These are phyloP conservation scores for Gonatopus flavifemur DNA, from an alignment of 1,140 invertebrate species.

Conservation along the genomic window DNA sequence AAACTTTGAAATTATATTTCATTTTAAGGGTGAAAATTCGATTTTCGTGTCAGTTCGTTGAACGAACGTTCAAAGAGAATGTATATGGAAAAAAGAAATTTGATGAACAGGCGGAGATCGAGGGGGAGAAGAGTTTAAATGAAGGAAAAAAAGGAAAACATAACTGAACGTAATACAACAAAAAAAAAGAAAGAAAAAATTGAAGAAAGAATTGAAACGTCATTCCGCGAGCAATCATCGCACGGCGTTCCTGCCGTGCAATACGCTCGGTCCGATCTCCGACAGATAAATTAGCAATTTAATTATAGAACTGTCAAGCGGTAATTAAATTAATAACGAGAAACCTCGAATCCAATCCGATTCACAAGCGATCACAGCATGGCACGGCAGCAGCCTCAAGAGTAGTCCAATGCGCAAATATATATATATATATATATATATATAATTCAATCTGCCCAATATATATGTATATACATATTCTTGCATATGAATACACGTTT, in stretches of 20 bases:
- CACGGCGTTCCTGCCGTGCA: constrained; percentile 22
- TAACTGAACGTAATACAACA: not conserved
- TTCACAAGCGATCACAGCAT: too few species aligned
- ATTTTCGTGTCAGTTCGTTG: too few species aligned
- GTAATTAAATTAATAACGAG: constrained; percentile 60
- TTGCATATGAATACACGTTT: constrained; percentile 5
- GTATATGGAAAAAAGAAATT: constrained; percentile 5
- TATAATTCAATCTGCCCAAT: too few species aligned
- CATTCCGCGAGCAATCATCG: constrained; percentile 46
- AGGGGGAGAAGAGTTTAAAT: constrained; percentile 7
- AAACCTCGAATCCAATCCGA: constrained; percentile 52
- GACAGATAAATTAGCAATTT: constrained; percentile 59
- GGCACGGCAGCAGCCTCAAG: constrained; percentile 31
- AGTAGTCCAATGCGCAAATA: constrained; percentile 19
- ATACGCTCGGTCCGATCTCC: constrained; percentile 42
- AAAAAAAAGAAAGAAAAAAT: constrained; percentile 17
- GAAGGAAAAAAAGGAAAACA: not conserved
- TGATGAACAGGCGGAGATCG: too few species aligned
- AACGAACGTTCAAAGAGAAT: constrained; percentile 1
- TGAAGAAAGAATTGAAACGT: constrained; percentile 48
- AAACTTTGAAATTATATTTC: too few species aligned
- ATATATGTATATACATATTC: constrained; percentile 1
- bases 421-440: constrained; percentile 21
- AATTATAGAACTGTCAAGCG: constrained; percentile 58
- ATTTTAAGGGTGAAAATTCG: too few species aligned